Conservation (phyloP, 2,797 vertebrate species). For the Acropternis orthonyx region DNA sequence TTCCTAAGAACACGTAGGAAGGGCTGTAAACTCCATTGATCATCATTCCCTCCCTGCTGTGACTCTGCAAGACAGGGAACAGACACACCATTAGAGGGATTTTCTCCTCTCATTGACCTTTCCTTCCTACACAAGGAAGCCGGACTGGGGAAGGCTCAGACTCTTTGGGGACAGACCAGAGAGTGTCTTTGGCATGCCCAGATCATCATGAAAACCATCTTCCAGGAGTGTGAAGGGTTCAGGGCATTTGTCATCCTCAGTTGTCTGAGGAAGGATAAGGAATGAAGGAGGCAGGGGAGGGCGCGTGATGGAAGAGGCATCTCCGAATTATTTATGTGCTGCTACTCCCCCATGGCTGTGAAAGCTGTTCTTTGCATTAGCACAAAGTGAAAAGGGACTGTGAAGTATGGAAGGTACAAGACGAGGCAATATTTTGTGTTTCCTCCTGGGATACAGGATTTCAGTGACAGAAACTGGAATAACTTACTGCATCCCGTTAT, state of each 20-base stretch:
- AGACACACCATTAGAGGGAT: rapidly evolving
- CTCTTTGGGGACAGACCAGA: not conserved
- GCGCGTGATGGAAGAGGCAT: not conserved
- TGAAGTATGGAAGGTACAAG: not conserved
- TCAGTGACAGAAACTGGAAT: not conserved
- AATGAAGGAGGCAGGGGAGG: not conserved
- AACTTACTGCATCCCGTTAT: not conserved
- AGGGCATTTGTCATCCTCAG: not conserved
- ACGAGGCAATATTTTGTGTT: not conserved
- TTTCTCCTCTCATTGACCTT: not conserved
- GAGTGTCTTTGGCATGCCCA: not conserved
- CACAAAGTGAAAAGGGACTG: not conserved
- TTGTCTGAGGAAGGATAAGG: not conserved
- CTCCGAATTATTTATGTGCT: not conserved
- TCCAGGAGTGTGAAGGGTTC: not conserved
- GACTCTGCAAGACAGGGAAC: not conserved
- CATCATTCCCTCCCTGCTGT: not conserved
- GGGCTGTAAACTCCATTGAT: not conserved
- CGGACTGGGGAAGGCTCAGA: not conserved
- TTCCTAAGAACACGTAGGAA: not conserved
- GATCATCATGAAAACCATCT: not conserved
- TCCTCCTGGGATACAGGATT: not conserved
- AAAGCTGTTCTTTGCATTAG: slow-evolving; percentile 13
- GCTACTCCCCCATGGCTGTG: slow-evolving; percentile 9
- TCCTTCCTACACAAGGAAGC: not conserved